Evolutionary conservation across 2,113 vertebrate genomes (phyloP), one percentile per base, ranked within the genome.

Genomic region (Montifringilla adamsi): DNA sequence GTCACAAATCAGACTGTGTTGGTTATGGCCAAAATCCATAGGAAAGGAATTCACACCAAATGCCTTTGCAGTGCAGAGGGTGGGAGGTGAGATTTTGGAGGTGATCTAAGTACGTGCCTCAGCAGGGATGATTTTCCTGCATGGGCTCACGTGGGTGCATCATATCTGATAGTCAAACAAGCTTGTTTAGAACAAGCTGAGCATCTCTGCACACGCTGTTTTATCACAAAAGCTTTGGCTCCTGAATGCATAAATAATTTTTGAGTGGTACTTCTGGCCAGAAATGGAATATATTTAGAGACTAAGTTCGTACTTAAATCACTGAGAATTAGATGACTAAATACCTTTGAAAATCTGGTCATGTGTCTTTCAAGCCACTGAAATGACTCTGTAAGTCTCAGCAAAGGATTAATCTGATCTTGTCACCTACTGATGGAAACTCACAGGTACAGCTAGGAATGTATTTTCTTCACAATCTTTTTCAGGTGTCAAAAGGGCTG

Each of bases 261-360:
- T 79, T 2, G 87, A 82, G 44, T 73, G 28, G 31, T 41, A 62
- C 24, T 91, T 76, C 84, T 84, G 69, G 56, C 9, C 67, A 92
- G 81, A 93, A 87, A 79, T 10, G 3, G 39, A 77, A 84, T 30
- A 16, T 44, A 41, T 70, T 84, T 74, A 78, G 30, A 58, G 44
- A 72, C 8, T 19, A 66, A 73, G 88, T 82, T 89, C 16, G 24
- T 52, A 89, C 70, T 82, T 44, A 72, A 89, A 62, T 94, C 52
- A 27, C 39, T 37, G 10, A 30, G 44, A 90, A 60, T 58, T 49
- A 35, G 35, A 47, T 49, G 31, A 56, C 26, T 73, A 37, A 93
- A 78, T n/a, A 68, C n/a, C 31, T 89, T 84, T 49, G 74, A 89
- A 89, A 94, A 95, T 78, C 77, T 79, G 30, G 37, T 76, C 37